Percentiles rank a stretch among this genome's conserved stretches.
Conservation (phyloP, 2,797 vertebrate genomes). For the Prionace glauca region DNA sequence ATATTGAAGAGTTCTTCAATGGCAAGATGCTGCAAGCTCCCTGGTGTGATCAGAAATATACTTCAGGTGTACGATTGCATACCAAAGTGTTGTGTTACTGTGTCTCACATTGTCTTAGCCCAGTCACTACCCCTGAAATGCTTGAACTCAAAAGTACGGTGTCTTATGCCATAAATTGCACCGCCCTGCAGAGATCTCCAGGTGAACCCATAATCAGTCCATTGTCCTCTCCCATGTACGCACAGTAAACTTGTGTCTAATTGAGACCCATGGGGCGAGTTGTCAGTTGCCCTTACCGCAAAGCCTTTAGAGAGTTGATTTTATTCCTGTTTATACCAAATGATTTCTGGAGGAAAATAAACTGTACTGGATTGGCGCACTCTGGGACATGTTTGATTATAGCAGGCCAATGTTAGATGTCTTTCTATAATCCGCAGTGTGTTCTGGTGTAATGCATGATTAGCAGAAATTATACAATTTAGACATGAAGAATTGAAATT, state of each 20-base stretch:
- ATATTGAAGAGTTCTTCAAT: constrained; percentile 12
- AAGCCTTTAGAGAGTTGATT: background rate
- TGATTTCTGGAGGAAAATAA: background rate
- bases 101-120: constrained; percentile 54
- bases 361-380: background rate
- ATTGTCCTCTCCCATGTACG: background rate
- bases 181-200: too few species aligned
- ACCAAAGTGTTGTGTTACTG: constrained; percentile 62
- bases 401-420: background rate
- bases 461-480: background rate
- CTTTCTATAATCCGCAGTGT: constrained; percentile 3
- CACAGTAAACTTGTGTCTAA: background rate
- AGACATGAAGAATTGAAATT: background rate
- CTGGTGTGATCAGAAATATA: constrained; percentile 66
- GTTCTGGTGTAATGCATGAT: background rate
- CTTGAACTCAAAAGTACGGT: background rate
- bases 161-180: background rate
- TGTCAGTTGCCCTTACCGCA: background rate
- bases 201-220: background rate
- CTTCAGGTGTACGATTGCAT: constrained; percentile 60
- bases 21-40: constrained; percentile 47
- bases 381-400: background rate
- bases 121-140: background rate
- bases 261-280: background rate
- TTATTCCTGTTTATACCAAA: background rate